These are phyloP conservation scores for Hirudo medicinalis DNA, from an alignment of 1,140 invertebrate species.

Conservation along the genomic window DNA sequence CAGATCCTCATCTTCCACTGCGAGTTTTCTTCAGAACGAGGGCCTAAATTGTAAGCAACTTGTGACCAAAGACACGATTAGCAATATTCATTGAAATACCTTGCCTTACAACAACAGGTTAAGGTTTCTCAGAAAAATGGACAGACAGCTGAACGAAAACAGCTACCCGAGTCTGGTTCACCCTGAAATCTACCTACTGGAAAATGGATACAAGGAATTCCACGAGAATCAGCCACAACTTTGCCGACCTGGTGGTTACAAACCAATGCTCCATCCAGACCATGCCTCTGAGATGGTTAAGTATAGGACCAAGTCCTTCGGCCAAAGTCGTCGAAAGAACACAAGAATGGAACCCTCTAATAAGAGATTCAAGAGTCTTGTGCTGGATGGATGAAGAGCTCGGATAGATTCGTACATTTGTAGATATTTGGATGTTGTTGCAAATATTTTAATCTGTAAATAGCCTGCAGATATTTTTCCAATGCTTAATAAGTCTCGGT, in stretches of 20 bases:
- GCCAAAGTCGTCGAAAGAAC: too few species aligned
- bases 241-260: constrained; percentile 2
- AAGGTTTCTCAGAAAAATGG: constrained; percentile 65
- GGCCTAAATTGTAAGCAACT: constrained; percentile 61
- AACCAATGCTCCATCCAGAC: constrained; percentile 10
- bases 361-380: too few species aligned
- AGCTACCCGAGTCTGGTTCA: constrained; percentile 75
- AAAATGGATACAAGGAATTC: constrained; percentile 86
- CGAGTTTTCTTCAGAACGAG: constrained; percentile 90
- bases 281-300: background rate
- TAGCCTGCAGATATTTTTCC: too few species aligned
- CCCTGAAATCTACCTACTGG: constrained; percentile 84
- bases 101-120: background rate
- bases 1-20: constrained; percentile 77
- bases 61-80: too few species aligned
- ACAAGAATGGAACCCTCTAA: too few species aligned
- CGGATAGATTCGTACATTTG: too few species aligned
- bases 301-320: background rate
- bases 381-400: too few species aligned
- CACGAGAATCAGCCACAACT: constrained; percentile 48
- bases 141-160: constrained; percentile 65
- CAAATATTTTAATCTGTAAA: too few species aligned
- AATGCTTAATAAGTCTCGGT: too few species aligned
- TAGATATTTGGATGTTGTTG: too few species aligned
- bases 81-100: background rate